These are phyloP conservation scores for Drosophila yakuba DNA, from an alignment of 1,140 invertebrate genomes.

Conservation along the genomic window DNA sequence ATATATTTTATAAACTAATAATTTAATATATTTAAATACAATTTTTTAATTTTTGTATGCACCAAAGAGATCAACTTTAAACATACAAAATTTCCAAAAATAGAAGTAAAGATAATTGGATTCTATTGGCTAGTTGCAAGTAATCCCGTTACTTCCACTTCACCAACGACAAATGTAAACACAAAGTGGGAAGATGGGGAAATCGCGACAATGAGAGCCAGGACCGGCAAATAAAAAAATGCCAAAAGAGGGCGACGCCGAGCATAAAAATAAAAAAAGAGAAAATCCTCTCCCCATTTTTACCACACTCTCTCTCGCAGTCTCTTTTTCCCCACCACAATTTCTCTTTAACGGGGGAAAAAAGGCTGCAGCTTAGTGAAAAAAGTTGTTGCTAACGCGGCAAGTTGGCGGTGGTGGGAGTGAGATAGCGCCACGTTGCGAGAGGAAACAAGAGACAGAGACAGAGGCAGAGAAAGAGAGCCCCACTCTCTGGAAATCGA, in stretches of 20 bases:
- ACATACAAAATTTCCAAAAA: not conserved
- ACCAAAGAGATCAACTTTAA: no score
- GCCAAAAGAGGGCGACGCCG: conserved; percentile 41
- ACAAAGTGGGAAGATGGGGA: conserved; percentile 35
- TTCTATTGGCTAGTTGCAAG: conserved; percentile 29
- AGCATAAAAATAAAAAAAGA: conserved; percentile 1
- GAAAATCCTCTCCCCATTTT: conserved; percentile 3
- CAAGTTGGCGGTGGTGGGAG: conserved; percentile 53
- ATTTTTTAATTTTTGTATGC: no score
- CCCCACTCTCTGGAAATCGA: conserved; percentile 10
- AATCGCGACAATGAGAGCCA: conserved; percentile 31
- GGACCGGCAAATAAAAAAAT: conserved; percentile 30
- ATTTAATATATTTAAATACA: no score
- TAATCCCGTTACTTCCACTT: conserved; percentile 59
- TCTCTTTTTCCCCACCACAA: not conserved
- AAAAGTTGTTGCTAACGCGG: conserved; percentile 84
- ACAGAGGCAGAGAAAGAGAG: not conserved
- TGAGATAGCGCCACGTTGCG: conserved; percentile 52
- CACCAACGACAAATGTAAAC: conserved; percentile 63
- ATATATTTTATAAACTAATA: no score
- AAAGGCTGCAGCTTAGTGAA: conserved; percentile 67
- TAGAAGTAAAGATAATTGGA: conserved; percentile 24
- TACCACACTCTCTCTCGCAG: not conserved
- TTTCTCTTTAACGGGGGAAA: conserved; percentile 27
- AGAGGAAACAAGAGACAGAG: not conserved